Base-by-base conservation (phyloP, 2,113 vertebrate species). In the Macaca fascicularis region DNA sequence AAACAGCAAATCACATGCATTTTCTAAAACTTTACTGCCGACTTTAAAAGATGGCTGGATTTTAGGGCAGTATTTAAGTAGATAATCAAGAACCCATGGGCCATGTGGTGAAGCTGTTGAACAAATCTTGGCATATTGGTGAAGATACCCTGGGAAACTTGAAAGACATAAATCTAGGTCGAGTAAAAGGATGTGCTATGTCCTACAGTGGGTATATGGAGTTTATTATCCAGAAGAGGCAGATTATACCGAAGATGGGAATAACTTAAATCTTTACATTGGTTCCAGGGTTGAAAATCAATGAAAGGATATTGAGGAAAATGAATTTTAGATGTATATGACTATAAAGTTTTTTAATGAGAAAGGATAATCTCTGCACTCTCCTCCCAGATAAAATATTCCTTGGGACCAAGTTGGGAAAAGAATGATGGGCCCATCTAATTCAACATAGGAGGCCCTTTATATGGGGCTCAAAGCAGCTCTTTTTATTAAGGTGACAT, bases 1-100 rank as follows among this genome's bases (percentile, higher is more conserved):
- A 94, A 95, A 93, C 13, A 89, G 83, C 20, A 30, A 93, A 78
- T 80, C 70, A 87, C 50, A 84, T 19, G 45, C 19, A 79, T 94
- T 94, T 97, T 43, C 95, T 96, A 88, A 90, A 94, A 90, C 55
- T 78, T 81, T 55, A 82, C 80, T 94, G 50, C 61, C 0, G 14
- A 94, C 25, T 93, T 97, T 95, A 48, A 93, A 96, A 96, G 70
- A 96, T 87, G 64, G 59, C 57, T 96, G 85, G 95, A 43, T 92
- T 90, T 88, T 61, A 96, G 80, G 84, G 25, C 14, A 55, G 45
- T 55, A 43, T 82, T 96, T 96, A 97, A 93, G 52, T 52, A 86
- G 81, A 74, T 48, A 94, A 38, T 80, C 32, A 57, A 90, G 61
- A 94, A 55, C 38, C 7, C 13, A 7, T 13, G 8, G 61, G 17